phyloP scores from a whole-genome alignment of 2,888 invertebrate species.

The Ephialtes manifestator region DNA sequence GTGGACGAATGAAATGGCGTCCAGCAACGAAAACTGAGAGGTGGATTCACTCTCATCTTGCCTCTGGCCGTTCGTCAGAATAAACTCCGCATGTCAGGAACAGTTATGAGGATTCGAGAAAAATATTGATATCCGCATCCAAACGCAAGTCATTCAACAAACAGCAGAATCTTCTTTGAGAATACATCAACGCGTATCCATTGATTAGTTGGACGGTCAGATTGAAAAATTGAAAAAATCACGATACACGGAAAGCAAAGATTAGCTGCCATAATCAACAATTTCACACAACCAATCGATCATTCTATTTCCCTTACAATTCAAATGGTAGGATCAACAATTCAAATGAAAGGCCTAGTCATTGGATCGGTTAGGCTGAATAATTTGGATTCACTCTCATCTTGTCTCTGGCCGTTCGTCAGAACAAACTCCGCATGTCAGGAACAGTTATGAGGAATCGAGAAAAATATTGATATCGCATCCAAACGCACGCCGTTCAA shows the following conservation, averaged over 20 bases:
- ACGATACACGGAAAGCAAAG: no score
- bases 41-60: constrained; percentile 21
- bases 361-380: no score
- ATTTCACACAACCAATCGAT: no score
- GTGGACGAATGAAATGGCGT: not conserved
- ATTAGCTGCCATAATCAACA: no score
- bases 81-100: constrained; percentile 24
- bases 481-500: constrained; percentile 26
- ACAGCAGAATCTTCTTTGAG: constrained; percentile 15
- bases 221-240: constrained; percentile 27
- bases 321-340: no score
- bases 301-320: no score
- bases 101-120: no score
- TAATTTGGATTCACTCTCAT: constrained; percentile 14
- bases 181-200: constrained; percentile 9
- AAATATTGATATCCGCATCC: constrained; percentile 60
- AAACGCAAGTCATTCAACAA: constrained; percentile 29
- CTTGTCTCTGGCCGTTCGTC: constrained; percentile 34
- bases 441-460: no score
- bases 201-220: constrained; percentile 49
- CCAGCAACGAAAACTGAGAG: not conserved
- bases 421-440: constrained; percentile 24
- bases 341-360: no score
- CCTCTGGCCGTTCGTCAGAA: constrained; percentile 31
- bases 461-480: constrained; percentile 64